Percentiles rank a stretch among this genome's conserved stretches.
Conservation (phyloP, 2,113 vertebrate genomes). For the Tor tambroides region DNA sequence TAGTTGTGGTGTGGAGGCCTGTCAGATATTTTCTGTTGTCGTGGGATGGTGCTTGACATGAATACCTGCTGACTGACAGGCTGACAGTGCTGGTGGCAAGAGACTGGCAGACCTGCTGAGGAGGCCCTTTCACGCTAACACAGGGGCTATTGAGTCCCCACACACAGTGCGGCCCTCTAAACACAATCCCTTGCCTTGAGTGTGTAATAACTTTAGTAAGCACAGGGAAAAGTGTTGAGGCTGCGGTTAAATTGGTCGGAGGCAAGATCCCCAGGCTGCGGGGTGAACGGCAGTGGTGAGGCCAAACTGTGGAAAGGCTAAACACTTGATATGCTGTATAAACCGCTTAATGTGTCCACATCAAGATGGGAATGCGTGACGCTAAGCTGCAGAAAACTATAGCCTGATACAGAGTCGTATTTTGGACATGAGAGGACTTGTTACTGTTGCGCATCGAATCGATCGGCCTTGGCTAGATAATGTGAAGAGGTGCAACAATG, state of each 20-base stretch:
- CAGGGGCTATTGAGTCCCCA: constrained; percentile 4
- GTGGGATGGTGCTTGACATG: constrained; percentile 62
- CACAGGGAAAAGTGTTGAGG: constrained; percentile 16
- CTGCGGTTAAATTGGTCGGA: background rate
- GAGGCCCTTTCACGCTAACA: constrained; percentile 55
- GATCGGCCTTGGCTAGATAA: constrained; percentile 62
- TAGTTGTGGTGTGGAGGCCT: constrained; percentile 52
- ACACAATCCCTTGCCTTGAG: background rate
- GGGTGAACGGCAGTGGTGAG: constrained; percentile 1
- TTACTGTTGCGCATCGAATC: constrained; percentile 66
- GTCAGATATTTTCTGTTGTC: constrained; percentile 50
- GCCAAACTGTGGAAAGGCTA: constrained; percentile 15
- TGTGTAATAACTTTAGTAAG: background rate
- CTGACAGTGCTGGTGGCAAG: constrained; percentile 54
- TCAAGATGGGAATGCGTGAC: constrained; percentile 69
- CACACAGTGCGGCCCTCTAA: background rate
- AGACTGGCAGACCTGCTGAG: constrained; percentile 69
- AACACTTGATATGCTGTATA: constrained; percentile 61
- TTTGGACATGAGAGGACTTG: constrained; percentile 59
- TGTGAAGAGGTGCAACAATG: constrained; percentile 61
- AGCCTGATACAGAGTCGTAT: constrained; percentile 56
- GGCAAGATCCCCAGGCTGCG: constrained; percentile 18
- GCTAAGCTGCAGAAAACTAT: constrained; percentile 61
- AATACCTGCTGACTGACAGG: constrained; percentile 66
- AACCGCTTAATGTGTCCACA: constrained; percentile 68